Conservation (phyloP, 1,140 invertebrate species). For the Agraylea sexmaculata region DNA sequence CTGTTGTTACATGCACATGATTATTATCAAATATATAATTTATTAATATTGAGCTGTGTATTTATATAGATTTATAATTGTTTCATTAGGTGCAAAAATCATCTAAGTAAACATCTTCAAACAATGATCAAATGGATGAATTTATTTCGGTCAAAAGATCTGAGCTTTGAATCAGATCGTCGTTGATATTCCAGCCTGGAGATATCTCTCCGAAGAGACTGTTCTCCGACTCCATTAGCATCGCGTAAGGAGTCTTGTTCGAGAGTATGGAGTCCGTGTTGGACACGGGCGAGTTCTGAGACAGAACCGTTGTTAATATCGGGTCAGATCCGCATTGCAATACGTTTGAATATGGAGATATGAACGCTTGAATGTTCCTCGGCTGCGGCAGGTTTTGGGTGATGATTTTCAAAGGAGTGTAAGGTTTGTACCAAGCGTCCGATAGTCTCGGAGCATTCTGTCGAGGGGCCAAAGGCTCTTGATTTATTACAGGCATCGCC, state of each 20-base stretch:
- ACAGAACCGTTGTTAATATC: conserved; percentile 12
- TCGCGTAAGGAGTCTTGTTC: conserved; percentile 6
- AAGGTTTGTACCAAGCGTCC: background rate
- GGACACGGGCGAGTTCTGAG: conserved; percentile 6
- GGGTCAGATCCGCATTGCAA: conserved; percentile 17
- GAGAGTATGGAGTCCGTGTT: background rate
- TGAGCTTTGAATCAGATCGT: conserved; percentile 9
- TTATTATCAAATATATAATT: too few relatives aligned
- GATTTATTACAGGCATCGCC: too few relatives aligned
- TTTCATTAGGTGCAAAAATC: too few relatives aligned
- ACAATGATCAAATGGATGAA: conserved; percentile 20
- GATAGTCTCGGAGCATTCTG: background rate
- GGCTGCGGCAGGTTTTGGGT: background rate
- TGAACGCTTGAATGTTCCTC: background rate
- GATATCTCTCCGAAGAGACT: conserved; percentile 16
- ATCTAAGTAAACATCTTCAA: conserved; percentile 18
- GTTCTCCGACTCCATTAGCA: conserved; percentile 10
- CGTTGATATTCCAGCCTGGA: conserved; percentile 10
- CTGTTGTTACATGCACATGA: too few relatives aligned
- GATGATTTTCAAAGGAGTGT: background rate
- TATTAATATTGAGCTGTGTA: too few relatives aligned
- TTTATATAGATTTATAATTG: too few relatives aligned
- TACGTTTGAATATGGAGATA: conserved; percentile 10
- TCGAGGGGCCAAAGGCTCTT: background rate
- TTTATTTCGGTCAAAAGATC: conserved; percentile 14